Evolutionary conservation across 2,888 invertebrate genomes (phyloP).

Genomic region (Chrysotoxum bicinctum): DNA sequence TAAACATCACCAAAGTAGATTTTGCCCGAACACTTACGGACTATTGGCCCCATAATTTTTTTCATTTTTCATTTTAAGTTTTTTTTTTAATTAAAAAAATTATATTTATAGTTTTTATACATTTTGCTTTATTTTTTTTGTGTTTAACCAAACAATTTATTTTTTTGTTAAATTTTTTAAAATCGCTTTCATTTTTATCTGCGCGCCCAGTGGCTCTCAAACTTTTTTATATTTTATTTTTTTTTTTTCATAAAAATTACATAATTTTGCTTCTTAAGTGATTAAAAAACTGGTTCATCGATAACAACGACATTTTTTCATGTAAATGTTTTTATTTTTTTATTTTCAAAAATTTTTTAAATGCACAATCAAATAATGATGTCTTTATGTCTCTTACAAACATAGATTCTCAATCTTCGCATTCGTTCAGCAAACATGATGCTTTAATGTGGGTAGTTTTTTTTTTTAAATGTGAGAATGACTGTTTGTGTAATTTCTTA

Average conservation of each 20-base stretch:
- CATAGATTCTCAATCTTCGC: conserved; percentile 69
- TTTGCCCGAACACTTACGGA: conserved; percentile 82
- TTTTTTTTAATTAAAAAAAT: conserved; percentile 60
- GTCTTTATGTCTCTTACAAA: conserved; percentile 71
- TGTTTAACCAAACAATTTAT: conserved; percentile 66
- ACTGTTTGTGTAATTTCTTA: conserved; percentile 65
- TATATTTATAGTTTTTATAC: conserved; percentile 60
- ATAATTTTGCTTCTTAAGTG: conserved; percentile 73
- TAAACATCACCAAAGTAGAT: conserved; percentile 80
- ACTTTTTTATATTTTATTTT: conserved; percentile 27
- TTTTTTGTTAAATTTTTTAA: conserved; percentile 43
- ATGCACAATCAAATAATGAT: conserved; percentile 70
- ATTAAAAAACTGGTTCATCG: conserved; percentile 65
- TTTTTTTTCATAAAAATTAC: conserved; percentile 41
- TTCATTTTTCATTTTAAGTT: conserved; percentile 62
- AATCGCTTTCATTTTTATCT: conserved; percentile 62
- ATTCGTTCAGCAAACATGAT: conserved; percentile 73
- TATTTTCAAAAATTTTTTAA: conserved; percentile 37
- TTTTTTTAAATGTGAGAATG: conserved; percentile 50
- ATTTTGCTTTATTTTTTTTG: conserved; percentile 51
- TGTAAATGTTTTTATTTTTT: conserved; percentile 51
- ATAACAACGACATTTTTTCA: conserved; percentile 64
- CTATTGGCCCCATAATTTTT: conserved; percentile 80
- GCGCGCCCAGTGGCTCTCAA: conserved; percentile 60
- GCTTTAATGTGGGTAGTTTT: conserved; percentile 44